A percentile compares a stretch with the other conserved stretches of the same genome.
Conservation (phyloP, 2,113 vertebrate genomes). For the Lamprologus callipterus region DNA sequence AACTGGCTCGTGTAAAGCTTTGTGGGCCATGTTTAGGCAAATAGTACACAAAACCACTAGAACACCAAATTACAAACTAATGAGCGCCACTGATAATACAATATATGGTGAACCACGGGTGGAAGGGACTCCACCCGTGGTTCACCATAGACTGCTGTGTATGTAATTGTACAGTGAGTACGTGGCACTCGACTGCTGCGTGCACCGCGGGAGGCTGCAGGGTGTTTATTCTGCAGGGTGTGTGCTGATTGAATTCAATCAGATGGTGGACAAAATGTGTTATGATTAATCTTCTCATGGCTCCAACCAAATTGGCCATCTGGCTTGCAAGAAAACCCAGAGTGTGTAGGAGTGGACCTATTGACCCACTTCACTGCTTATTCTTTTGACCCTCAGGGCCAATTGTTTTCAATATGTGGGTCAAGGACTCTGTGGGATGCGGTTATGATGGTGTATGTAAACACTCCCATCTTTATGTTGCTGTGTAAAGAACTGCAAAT, state of each 20-base stretch:
- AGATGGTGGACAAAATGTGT: slow-evolving; percentile 19
- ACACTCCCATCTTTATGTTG: neutral
- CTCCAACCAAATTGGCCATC: slow-evolving; percentile 50
- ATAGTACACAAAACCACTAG: neutral
- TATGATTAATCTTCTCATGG: slow-evolving; percentile 37
- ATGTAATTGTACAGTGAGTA: neutral
- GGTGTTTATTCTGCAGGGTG: neutral
- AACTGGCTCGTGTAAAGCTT: neutral
- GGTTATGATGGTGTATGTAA: neutral
- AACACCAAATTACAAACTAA: neutral
- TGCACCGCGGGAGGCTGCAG: neutral
- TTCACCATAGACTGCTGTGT: neutral
- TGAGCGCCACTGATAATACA: neutral
- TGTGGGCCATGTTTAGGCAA: neutral
- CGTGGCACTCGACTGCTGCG: neutral
- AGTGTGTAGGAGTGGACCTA: slow-evolving; percentile 27
- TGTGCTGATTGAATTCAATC: slow-evolving; percentile 3
- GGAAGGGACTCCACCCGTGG: neutral
- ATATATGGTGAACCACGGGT: neutral
- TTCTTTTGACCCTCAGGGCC: slow-evolving; percentile 1
- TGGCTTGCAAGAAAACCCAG: slow-evolving; percentile 12
- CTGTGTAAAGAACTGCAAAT: neutral
- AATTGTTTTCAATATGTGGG: slow-evolving; percentile 21
- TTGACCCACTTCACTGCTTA: slow-evolving; percentile 37
- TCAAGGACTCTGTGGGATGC: slow-evolving; percentile 24